Evolutionary conservation across 2,113 vertebrate species (phyloP).

Genomic region (Callionymus lyra): DNA sequence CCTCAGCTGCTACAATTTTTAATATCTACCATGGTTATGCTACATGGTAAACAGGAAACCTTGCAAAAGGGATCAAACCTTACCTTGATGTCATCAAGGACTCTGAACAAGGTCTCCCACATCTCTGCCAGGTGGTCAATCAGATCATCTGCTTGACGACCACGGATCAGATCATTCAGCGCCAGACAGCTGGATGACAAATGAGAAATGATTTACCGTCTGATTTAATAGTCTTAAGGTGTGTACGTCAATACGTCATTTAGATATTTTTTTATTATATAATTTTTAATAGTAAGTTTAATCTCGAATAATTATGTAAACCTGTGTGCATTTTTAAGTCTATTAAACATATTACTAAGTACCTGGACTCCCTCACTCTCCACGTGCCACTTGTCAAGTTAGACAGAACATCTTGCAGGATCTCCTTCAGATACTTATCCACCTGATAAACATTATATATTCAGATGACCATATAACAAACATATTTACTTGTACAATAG

Average conservation of each 20-base stretch:
- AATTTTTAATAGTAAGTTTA: too few species aligned
- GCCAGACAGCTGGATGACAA: constrained; percentile 82
- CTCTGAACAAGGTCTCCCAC: constrained; percentile 94
- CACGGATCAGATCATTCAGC: constrained; percentile 87
- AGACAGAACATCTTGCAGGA: constrained; percentile 87
- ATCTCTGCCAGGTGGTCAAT: constrained; percentile 88
- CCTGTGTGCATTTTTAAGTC: too few species aligned
- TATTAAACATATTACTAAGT: background rate
- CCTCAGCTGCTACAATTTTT: too few species aligned
- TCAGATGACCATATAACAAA: too few species aligned
- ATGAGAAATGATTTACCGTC: background rate
- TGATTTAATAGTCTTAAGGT: background rate
- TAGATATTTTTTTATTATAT: too few species aligned
- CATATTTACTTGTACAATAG: too few species aligned
- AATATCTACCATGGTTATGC: background rate
- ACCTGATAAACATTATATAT: constrained; percentile 72
- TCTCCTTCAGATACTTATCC: constrained; percentile 93
- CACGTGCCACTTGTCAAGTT: constrained; percentile 91
- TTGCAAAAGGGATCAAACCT: background rate
- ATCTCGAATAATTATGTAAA: too few species aligned
- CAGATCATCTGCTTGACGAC: constrained; percentile 84
- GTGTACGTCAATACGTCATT: background rate
- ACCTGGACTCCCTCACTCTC: constrained; percentile 97
- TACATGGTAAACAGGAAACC: too few species aligned
- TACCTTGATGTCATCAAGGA: constrained; percentile 98